Evolutionary conservation across 2,888 invertebrate species (phyloP).

Genomic region (Netelia virgata): DNA sequence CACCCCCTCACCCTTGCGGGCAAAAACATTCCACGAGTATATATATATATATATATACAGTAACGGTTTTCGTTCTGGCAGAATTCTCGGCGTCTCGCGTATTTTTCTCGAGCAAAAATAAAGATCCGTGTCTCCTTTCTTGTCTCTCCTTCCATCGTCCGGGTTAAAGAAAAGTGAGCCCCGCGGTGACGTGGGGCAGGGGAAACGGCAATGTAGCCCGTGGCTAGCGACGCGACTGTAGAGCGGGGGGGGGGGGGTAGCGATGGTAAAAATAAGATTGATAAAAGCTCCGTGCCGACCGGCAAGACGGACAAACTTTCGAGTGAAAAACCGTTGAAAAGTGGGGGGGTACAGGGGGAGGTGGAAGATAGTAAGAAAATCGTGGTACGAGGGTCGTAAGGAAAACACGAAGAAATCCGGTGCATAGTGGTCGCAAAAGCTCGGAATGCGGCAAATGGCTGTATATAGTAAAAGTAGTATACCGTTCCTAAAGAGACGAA

Average conservation of each 20-base stretch:
- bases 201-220: background rate
- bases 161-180: constrained; percentile 57
- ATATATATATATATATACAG: constrained; percentile 63
- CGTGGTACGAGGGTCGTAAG: constrained; percentile 64
- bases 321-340: constrained; percentile 65
- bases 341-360: constrained; percentile 22
- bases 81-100: constrained; percentile 76
- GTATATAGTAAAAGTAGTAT: background rate
- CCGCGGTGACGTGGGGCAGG: constrained; percentile 58
- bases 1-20: constrained; percentile 66
- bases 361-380: constrained; percentile 66
- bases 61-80: constrained; percentile 77
- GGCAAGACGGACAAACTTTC: constrained; percentile 53
- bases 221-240: constrained; percentile 39
- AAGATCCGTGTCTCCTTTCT: constrained; percentile 72
- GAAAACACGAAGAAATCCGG: constrained; percentile 36
- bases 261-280: constrained; percentile 74
- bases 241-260: constrained; percentile 51
- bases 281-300: constrained; percentile 69
- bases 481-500: background rate
- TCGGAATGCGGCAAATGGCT: constrained; percentile 14
- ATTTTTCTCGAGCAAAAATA: constrained; percentile 79
- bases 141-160: constrained; percentile 70
- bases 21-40: constrained; percentile 76
- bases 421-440: constrained; percentile 5